Percentiles rank a stretch among this genome's conserved stretches.
Conservation (phyloP, 2,888 invertebrate species). For the Meiosimyza decipiens region DNA sequence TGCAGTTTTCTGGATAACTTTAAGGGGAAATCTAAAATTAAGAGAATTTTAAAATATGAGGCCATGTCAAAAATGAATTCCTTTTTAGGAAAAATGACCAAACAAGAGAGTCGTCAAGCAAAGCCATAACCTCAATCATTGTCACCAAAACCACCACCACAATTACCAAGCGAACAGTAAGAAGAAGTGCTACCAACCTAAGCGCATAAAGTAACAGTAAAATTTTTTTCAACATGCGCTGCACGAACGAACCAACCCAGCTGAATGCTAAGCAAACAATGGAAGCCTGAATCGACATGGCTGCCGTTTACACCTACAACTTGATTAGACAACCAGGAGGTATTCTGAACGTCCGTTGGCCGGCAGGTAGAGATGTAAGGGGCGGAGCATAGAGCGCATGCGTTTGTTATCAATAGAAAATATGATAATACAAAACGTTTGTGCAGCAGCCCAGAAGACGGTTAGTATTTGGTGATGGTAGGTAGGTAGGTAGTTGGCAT, state of each 20-base stretch:
- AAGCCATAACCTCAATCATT: constrained; percentile 27
- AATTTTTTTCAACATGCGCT: constrained; percentile 36
- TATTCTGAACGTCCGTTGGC: not conserved
- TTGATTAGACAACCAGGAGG: constrained; percentile 7
- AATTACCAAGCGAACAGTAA: constrained; percentile 4
- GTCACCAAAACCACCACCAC: constrained; percentile 31
- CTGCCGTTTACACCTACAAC: constrained; percentile 43
- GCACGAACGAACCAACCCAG: constrained; percentile 52
- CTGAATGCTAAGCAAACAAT: constrained; percentile 54
- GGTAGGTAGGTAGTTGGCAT: constrained; percentile 2
- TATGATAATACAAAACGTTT: constrained; percentile 26
- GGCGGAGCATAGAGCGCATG: constrained; percentile 44
- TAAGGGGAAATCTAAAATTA: constrained; percentile 41
- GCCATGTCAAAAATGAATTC: not conserved
- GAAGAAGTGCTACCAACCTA: constrained; percentile 28
- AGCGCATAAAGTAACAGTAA: not conserved
- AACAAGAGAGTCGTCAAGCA: constrained; percentile 23
- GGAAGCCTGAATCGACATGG: constrained; percentile 47
- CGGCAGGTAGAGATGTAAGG: not conserved
- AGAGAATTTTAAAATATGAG: constrained; percentile 46
- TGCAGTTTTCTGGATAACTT: constrained; percentile 53
- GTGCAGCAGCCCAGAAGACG: not conserved
- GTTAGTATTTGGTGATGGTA: not conserved
- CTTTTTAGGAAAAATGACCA: not conserved
- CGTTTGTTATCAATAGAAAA: constrained; percentile 31